A percentile compares a stretch with the other conserved stretches of the same genome.
These are phyloP conservation scores for Carlito syrichta DNA, from an alignment of 2,113 vertebrate genomes.

Conservation along the genomic window DNA sequence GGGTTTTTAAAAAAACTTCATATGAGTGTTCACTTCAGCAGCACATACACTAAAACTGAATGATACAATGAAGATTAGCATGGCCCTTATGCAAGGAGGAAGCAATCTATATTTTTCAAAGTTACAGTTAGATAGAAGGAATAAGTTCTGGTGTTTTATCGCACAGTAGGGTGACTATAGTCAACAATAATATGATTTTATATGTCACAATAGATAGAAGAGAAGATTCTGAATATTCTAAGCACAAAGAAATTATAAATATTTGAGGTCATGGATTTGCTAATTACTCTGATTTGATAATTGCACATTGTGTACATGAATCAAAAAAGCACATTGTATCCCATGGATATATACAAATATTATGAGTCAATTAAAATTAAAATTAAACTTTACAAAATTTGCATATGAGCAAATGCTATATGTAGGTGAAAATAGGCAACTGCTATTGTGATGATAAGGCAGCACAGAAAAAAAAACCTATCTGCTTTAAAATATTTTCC, in stretches of 20 bases:
- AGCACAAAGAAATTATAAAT: not conserved
- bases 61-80: not conserved
- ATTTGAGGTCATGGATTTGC: not conserved
- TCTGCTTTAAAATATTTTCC: not conserved
- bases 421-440: constrained; percentile 10
- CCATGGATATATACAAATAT: not conserved
- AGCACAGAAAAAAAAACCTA: not conserved
- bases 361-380: not conserved
- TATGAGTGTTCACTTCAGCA: not conserved
- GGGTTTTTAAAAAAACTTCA: not conserved
- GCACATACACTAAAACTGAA: not conserved
- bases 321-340: not conserved
- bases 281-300: not conserved
- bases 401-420: not conserved
- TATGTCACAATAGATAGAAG: not conserved
- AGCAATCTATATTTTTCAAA: not conserved
- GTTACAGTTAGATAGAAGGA: not conserved
- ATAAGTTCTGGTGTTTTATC: not conserved
- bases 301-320: not conserved
- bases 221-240: not conserved
- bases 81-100: not conserved
- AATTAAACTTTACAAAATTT: not conserved
- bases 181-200: not conserved
- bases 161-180: not conserved
- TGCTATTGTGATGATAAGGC: not conserved